A percentile compares a stretch with the other conserved stretches of the same genome.
Conservation (phyloP, 37 sponge, comb jelly and placozoan species). For the Hormiphora californensis region DNA sequence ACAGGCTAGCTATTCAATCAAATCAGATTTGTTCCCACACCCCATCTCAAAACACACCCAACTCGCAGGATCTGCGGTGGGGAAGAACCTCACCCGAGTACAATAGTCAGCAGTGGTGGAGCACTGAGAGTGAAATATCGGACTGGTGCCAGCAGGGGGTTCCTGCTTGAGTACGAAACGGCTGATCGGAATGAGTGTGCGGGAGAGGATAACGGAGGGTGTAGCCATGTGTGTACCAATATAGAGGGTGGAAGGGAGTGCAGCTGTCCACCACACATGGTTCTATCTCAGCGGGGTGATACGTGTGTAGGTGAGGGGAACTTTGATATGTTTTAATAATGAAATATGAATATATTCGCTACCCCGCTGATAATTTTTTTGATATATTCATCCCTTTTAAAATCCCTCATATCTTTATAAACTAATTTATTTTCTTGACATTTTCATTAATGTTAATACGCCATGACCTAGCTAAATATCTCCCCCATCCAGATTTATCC, state of each 20-base stretch:
- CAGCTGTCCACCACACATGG: background rate
- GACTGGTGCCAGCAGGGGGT: background rate
- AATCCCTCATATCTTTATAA: too few species aligned
- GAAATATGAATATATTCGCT: too few species aligned
- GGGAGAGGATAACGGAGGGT: slow-evolving; percentile 22
- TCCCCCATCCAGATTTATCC: background rate
- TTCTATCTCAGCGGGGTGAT: background rate
- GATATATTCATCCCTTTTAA: too few species aligned
- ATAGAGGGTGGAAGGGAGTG: background rate
- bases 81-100: background rate
- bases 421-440: too few species aligned
- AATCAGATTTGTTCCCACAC: background rate
- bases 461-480: too few species aligned
- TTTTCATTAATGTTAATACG: too few species aligned
- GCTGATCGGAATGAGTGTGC: slow-evolving; percentile 25
- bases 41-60: background rate
- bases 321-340: too few species aligned
- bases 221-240: slow-evolving; percentile 1
- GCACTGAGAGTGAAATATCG: background rate
- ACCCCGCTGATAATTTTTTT: too few species aligned
- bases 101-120: background rate
- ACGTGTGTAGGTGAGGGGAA: slow-evolving; percentile 1
- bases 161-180: slow-evolving; percentile 39
- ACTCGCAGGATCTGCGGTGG: background rate
- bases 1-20: too few species aligned